These are phyloP conservation scores for Aporrectodea caliginosa DNA, from an alignment of 1,140 invertebrate genomes.

Conservation along the genomic window DNA sequence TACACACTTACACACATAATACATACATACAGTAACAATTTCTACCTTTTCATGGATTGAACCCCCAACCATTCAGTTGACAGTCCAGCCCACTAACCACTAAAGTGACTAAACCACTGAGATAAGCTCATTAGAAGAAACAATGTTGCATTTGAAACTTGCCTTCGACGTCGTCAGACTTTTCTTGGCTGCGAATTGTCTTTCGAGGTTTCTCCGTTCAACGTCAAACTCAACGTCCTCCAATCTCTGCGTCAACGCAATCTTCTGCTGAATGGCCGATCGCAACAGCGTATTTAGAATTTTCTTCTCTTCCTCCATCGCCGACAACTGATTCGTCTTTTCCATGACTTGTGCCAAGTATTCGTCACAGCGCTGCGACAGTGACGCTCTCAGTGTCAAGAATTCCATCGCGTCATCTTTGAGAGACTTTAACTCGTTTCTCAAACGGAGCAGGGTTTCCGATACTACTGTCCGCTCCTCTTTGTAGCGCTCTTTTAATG, in stretches of 20 bases:
- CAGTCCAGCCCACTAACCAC: too few relatives aligned
- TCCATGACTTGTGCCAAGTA: slow-evolving; percentile 98
- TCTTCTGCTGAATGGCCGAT: slow-evolving; percentile 95
- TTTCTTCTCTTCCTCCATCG: slow-evolving; percentile 97
- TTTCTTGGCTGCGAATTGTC: background rate
- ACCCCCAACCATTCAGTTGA: too few relatives aligned
- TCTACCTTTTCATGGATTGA: too few relatives aligned
- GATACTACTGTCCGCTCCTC: slow-evolving; percentile 96
- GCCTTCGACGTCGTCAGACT: too few relatives aligned
- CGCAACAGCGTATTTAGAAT: slow-evolving; percentile 93
- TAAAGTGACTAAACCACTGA: too few relatives aligned
- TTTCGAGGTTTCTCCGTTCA: slow-evolving; percentile 61
- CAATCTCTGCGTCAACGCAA: slow-evolving; percentile 85
- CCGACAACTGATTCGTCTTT: slow-evolving; percentile 60
- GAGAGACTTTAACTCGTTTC: slow-evolving; percentile 87
- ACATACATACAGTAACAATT: too few relatives aligned
- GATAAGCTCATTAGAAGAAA: too few relatives aligned
- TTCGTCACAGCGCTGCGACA: slow-evolving; percentile 96
- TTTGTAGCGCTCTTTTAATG: slow-evolving; percentile 98
- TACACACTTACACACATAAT: too few relatives aligned
- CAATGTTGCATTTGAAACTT: too few relatives aligned
- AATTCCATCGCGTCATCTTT: slow-evolving; percentile 99
- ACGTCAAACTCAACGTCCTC: slow-evolving; percentile 92
- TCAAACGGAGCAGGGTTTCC: slow-evolving; percentile 92
- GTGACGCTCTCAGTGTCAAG: slow-evolving; percentile 97